Evolutionary conservation across 1,140 invertebrate genomes (phyloP), one percentile per base, ranked within the genome.

Genomic region (Pseudomyrmex pallidus): DNA sequence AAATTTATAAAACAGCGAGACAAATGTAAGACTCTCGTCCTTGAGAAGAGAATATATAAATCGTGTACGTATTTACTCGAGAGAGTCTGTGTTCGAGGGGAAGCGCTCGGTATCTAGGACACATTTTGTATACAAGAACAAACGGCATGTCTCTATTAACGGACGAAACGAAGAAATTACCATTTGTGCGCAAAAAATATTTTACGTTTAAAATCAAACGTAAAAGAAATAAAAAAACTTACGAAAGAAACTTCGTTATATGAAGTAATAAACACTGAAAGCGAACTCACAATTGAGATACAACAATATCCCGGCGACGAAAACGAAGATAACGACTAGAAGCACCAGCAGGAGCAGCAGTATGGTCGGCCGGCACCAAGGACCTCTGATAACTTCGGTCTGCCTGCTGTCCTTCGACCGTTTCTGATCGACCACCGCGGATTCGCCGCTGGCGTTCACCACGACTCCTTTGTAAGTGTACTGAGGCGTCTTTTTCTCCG

Each of bases 251-350:
- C 35, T 56, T 3, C 12, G 44, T n/a, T 4, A 13, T 13, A 15
- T 54, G 17, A 44, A 20, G n/a, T 77, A 56, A 59, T 13, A 13
- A 25, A 61, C 12, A 22, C 17, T 22, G 57, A 15, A 12, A 9
- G 35, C 35, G 54, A 17, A 95, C 95, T 95, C 91, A 96, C 95
- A 95, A 90, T 96, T 96, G 87, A 95, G 95, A 90, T 95, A 95
- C 10, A 96, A 93, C 25, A 96, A 92, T 66, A 95, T 94, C 52
- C 95, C 95, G 83, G 95, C 95, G 83, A 96, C 94, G 87, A 95
- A 91, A 0, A 95, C 94, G 86, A 95, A 95, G 70, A 95, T 93
- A 46, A 95, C 93, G 66, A 96, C 92, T 22, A 96, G 92, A 0
- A 95, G 91, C 13, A 95, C 93, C 20, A 96, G 89, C 8, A 95